These are phyloP conservation scores for Brenthis hecate DNA, from an alignment of 2,888 invertebrate species.

Conservation along the genomic window DNA sequence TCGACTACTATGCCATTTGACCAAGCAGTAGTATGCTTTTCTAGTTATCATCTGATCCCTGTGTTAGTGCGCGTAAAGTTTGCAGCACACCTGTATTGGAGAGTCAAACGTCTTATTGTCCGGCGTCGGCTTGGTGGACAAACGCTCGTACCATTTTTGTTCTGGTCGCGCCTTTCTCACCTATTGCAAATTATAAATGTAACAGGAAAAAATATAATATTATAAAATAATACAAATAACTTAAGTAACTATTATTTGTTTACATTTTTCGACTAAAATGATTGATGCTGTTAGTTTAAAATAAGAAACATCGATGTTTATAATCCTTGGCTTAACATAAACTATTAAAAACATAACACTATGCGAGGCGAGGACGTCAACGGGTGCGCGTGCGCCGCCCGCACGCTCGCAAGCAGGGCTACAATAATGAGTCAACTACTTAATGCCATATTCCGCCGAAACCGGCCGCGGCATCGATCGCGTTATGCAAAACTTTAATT, in stretches of 20 bases:
- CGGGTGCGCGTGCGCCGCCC: background rate
- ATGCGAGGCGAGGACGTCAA: background rate
- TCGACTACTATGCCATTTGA: background rate
- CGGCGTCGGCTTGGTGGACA: constrained; percentile 58
- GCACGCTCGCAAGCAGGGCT: background rate
- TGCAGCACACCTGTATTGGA: constrained; percentile 67
- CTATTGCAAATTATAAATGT: constrained; percentile 46
- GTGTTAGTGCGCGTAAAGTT: constrained; percentile 38
- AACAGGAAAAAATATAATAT: constrained; percentile 11
- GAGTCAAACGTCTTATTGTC: constrained; percentile 59
- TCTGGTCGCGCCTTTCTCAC: constrained; percentile 61
- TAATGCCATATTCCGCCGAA: background rate
- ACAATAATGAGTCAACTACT: constrained; percentile 12
- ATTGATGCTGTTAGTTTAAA: too few species aligned
- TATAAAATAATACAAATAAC: background rate
- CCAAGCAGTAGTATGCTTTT: background rate
- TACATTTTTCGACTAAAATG: background rate
- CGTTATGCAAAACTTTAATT: constrained; percentile 21
- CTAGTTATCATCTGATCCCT: background rate
- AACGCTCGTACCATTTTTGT: constrained; percentile 75
- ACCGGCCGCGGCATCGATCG: constrained; percentile 2
- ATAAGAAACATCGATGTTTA: background rate
- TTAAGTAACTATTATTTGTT: background rate
- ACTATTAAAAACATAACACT: background rate
- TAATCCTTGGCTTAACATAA: background rate